These are phyloP conservation scores for Pardalotus punctatus DNA, from an alignment of 2,113 vertebrate species.

Conservation along the genomic window DNA sequence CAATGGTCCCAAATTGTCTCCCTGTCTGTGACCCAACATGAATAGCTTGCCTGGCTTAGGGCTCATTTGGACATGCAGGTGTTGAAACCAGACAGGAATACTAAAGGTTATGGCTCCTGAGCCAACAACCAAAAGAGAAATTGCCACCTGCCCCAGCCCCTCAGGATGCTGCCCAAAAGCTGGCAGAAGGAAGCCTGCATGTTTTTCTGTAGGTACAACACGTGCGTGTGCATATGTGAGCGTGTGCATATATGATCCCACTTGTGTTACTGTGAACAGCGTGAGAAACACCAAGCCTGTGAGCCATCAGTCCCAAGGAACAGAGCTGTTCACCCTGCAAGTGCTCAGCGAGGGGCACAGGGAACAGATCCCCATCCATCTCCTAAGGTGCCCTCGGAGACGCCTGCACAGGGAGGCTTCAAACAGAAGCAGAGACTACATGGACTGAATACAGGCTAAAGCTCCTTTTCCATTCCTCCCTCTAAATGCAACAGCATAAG, in stretches of 20 bases:
- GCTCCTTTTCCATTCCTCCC: background rate
- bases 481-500: background rate
- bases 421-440: background rate
- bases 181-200: background rate
- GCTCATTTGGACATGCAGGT: background rate
- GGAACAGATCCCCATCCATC: background rate
- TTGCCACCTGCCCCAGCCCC: background rate
- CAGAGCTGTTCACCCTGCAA: background rate
- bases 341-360: background rate
- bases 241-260: background rate
- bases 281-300: background rate
- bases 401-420: background rate
- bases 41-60: background rate
- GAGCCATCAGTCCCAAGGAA: background rate
- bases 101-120: background rate
- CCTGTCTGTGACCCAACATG: background rate
- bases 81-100: background rate
- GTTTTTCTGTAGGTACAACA: background rate
- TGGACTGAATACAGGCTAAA: background rate
- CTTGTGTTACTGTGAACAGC: background rate
- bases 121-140: background rate
- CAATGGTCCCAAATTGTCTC: rapidly evolving
- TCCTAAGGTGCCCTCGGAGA: background rate
- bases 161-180: background rate
- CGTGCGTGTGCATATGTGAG: no score